These are phyloP conservation scores for Netta rufina DNA, from an alignment of 2,797 vertebrate species.

Conservation along the genomic window DNA sequence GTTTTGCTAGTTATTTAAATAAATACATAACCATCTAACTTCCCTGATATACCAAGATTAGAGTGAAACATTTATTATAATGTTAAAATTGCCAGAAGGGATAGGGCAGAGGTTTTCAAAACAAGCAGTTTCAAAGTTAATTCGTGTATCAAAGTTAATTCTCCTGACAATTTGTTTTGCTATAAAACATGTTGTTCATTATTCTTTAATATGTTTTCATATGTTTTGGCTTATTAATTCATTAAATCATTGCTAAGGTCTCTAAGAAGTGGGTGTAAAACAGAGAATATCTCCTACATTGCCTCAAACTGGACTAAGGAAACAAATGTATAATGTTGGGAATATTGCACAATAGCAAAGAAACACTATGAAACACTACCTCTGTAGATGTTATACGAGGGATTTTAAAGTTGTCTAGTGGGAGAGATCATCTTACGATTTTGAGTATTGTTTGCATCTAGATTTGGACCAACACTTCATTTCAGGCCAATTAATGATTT, in stretches of 20 bases:
- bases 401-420: not conserved
- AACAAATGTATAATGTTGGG: not conserved
- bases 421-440: not conserved
- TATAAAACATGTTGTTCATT: constrained; percentile 40
- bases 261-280: not conserved
- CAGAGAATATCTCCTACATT: not conserved
- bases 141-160: constrained; percentile 6
- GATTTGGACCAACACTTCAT: not conserved
- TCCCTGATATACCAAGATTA: constrained; percentile 18
- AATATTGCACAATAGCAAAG: not conserved
- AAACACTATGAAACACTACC: not conserved
- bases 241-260: constrained; percentile 53
- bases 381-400: not conserved
- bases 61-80: not conserved
- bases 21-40: constrained; percentile 1
- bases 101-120: constrained; percentile 60
- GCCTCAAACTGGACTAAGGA: not conserved
- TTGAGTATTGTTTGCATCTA: not conserved
- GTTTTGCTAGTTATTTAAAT: constrained; percentile 9
- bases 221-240: constrained; percentile 59
- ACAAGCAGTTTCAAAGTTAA: constrained; percentile 39
- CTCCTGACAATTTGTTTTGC: constrained; percentile 43
- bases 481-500: not conserved
- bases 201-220: constrained; percentile 47
- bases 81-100: constrained; percentile 23